Conservation (phyloP, 2,888 invertebrate genomes). For the Bellardia bayeri region DNA sequence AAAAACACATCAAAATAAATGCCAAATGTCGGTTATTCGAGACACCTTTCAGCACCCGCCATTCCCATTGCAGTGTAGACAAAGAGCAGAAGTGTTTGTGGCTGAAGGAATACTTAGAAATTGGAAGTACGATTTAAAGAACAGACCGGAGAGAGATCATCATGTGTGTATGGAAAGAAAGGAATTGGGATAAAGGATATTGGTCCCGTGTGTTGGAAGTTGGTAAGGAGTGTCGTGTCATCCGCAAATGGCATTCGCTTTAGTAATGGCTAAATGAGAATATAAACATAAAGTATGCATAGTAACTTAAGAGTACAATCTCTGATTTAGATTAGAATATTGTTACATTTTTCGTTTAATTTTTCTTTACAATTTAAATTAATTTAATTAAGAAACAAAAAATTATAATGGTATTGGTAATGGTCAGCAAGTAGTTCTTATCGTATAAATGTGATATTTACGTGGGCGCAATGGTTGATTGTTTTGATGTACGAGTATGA, state of each 20-base stretch:
- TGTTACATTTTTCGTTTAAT: background rate
- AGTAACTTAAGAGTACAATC: conserved; percentile 56
- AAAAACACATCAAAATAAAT: background rate
- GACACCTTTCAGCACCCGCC: background rate
- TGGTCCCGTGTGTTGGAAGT: background rate
- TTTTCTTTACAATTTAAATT: conserved; percentile 23
- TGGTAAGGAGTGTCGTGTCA: background rate
- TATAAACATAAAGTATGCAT: conserved; percentile 24
- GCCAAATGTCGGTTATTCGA: background rate
- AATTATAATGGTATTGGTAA: conserved; percentile 33
- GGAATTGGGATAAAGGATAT: background rate
- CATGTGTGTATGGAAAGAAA: background rate
- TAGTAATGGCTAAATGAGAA: conserved; percentile 43
- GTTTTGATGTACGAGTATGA: conserved; percentile 27
- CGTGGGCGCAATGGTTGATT: conserved; percentile 26
- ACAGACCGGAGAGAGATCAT: conserved; percentile 44
- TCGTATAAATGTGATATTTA: conserved; percentile 43
- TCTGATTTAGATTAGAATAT: conserved; percentile 13
- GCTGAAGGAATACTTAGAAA: background rate
- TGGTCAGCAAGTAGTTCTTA: conserved; percentile 47
- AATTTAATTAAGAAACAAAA: conserved; percentile 28
- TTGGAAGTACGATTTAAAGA: background rate
- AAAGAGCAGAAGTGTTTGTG: background rate
- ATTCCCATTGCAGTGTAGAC: background rate
- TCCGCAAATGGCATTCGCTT: conserved; percentile 5